Percentiles rank a stretch among this genome's conserved stretches.
phyloP scores from a whole-genome alignment of 1,140 invertebrate genomes.

The Pissodes strobi region DNA sequence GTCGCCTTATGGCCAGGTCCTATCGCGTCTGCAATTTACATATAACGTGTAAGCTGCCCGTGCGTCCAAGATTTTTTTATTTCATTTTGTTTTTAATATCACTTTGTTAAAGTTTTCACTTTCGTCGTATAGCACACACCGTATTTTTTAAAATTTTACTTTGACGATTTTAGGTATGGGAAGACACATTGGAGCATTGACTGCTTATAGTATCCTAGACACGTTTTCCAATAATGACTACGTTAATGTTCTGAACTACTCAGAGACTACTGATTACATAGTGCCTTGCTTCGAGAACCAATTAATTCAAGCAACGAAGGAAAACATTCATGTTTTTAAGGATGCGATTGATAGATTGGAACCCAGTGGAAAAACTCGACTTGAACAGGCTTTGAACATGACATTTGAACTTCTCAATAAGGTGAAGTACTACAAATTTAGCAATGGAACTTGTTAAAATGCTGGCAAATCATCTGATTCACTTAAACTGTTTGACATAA shows the following conservation, averaged over 20 bases:
- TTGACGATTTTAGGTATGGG: constrained; percentile 56
- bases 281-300: constrained; percentile 81
- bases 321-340: constrained; percentile 83
- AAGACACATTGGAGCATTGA: constrained; percentile 67
- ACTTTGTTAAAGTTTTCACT: too few species aligned
- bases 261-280: constrained; percentile 65
- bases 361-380: constrained; percentile 82
- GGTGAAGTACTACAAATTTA: too few species aligned
- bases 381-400: constrained; percentile 79
- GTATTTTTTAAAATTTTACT: constrained; percentile 9
- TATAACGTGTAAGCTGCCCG: too few species aligned
- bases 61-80: too few species aligned
- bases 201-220: constrained; percentile 85
- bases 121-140: too few species aligned
- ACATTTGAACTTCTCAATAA: constrained; percentile 84
- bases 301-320: constrained; percentile 89
- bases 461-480: too few species aligned
- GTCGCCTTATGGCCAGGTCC: too few species aligned
- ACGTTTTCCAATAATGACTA: constrained; percentile 98
- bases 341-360: constrained; percentile 69
- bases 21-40: too few species aligned
- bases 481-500: too few species aligned
- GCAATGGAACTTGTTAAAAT: not conserved
- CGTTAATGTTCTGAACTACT: constrained; percentile 87
- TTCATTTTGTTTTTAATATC: too few species aligned